phyloP scores from a whole-genome alignment of 1,140 invertebrate genomes.

The Pygmarrhopalites habei region DNA sequence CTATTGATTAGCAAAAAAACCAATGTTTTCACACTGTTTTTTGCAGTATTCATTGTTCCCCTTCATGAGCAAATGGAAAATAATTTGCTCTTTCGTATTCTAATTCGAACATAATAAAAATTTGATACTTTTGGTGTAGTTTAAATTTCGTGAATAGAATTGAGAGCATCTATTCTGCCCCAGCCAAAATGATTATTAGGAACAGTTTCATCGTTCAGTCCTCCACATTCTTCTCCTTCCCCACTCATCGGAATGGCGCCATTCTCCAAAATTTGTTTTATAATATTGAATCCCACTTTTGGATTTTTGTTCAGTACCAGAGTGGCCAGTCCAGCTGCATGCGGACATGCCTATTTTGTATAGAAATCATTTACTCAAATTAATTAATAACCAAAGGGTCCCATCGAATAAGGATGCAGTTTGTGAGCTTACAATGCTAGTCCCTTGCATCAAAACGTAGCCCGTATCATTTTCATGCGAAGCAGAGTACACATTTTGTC shows the following conservation, averaged over 20 bases:
- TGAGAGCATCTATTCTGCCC: background rate
- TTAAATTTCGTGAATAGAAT: background rate
- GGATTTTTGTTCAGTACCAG: background rate
- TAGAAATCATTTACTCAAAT: background rate
- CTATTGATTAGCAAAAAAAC: too few species aligned
- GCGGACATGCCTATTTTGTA: background rate
- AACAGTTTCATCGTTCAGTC: too few species aligned
- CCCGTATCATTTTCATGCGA: background rate
- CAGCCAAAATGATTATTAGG: too few species aligned
- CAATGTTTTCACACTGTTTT: too few species aligned
- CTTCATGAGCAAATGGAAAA: too few species aligned
- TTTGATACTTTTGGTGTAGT: background rate
- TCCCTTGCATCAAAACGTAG: background rate
- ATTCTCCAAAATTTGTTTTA: background rate
- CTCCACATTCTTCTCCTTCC: too few species aligned
- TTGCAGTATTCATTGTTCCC: too few species aligned
- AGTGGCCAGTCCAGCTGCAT: background rate
- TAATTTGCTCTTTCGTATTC: too few species aligned
- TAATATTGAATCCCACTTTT: background rate
- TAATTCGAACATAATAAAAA: too few species aligned
- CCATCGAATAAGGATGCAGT: background rate
- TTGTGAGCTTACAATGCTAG: slow-evolving; percentile 11
- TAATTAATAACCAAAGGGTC: background rate
- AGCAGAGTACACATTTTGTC: slow-evolving; percentile 7
- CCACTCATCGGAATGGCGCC: background rate